Percentiles rank a stretch among this genome's conserved stretches.
Conservation (phyloP, 1,140 invertebrate genomes). For the Dreissena rostriformis region DNA sequence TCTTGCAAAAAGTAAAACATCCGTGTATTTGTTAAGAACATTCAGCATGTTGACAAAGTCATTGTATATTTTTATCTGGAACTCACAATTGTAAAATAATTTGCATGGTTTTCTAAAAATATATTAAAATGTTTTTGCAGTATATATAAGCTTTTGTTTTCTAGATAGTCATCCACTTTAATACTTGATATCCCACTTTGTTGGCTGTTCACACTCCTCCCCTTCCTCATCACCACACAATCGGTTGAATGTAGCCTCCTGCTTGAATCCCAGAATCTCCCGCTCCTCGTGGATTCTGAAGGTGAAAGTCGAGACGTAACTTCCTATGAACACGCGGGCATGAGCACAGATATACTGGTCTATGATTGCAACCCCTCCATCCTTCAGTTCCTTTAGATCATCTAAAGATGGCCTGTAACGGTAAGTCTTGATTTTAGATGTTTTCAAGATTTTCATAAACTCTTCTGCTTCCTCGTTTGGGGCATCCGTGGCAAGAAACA, state of each 20-base stretch:
- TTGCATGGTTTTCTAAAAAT: too few relatives aligned
- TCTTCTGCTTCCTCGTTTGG: constrained; percentile 71
- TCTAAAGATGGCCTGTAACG: constrained; percentile 82
- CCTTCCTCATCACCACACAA: constrained; percentile 85
- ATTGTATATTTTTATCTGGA: too few relatives aligned
- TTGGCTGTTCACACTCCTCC: constrained; percentile 77
- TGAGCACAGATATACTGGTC: constrained; percentile 98
- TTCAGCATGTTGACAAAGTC: too few relatives aligned
- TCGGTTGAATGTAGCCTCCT: constrained; percentile 92
- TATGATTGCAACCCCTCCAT: constrained; percentile 96
- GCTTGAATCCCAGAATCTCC: constrained; percentile 94
- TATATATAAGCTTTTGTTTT: too few relatives aligned
- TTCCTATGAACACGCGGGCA: constrained; percentile 92
- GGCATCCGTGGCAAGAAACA: constrained; percentile 94
- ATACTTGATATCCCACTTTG: constrained; percentile 63
- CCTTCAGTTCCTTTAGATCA: constrained; percentile 83
- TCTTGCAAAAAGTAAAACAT: too few relatives aligned
- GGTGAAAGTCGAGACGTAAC: constrained; percentile 96
- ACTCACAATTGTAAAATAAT: too few relatives aligned
- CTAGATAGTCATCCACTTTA: neutral
- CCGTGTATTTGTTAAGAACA: too few relatives aligned
- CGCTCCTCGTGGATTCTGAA: constrained; percentile 98
- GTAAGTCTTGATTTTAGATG: constrained; percentile 76
- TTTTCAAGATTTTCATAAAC: constrained; percentile 65
- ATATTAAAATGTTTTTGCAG: too few relatives aligned